phyloP scores from a whole-genome alignment of 2,797 vertebrate species.

The Synanceia verrucosa region DNA sequence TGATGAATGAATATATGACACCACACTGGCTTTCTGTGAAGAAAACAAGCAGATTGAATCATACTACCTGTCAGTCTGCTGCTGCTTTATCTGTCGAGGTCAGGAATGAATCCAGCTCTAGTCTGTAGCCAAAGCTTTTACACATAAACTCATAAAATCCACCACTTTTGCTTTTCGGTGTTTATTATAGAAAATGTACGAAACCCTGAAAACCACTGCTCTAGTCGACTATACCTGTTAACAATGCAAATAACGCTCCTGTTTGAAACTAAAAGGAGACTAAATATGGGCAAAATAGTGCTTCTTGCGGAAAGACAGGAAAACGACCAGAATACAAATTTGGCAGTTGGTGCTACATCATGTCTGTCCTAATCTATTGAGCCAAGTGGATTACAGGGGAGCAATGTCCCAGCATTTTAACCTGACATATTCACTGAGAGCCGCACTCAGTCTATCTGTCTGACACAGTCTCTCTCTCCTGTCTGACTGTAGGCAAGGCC shows the following conservation, averaged over 20 bases:
- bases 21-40: neutral
- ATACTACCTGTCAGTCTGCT: neutral
- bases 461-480: slow-evolving; percentile 9
- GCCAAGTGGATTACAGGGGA: slow-evolving; percentile 59
- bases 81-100: neutral
- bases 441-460: slow-evolving; percentile 29
- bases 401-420: slow-evolving; percentile 54
- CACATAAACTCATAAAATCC: no score
- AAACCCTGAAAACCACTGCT: no score
- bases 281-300: slow-evolving; percentile 43
- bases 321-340: slow-evolving; percentile 59
- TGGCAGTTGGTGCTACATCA: slow-evolving; percentile 21
- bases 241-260: slow-evolving; percentile 14
- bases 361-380: slow-evolving; percentile 58
- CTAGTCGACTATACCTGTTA: neutral
- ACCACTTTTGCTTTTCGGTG: no score
- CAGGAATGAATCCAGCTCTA: slow-evolving; percentile 6
- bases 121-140: no score
- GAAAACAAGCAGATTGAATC: slow-evolving; percentile 1
- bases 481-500: slow-evolving; percentile 22
- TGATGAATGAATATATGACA: slow-evolving; percentile 12
- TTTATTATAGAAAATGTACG: no score
- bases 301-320: slow-evolving; percentile 19
- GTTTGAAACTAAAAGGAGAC: slow-evolving; percentile 29
- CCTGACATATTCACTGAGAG: slow-evolving; percentile 52